phyloP scores from a whole-genome alignment of 2,113 vertebrate species.

The Chroicocephalus ridibundus region DNA sequence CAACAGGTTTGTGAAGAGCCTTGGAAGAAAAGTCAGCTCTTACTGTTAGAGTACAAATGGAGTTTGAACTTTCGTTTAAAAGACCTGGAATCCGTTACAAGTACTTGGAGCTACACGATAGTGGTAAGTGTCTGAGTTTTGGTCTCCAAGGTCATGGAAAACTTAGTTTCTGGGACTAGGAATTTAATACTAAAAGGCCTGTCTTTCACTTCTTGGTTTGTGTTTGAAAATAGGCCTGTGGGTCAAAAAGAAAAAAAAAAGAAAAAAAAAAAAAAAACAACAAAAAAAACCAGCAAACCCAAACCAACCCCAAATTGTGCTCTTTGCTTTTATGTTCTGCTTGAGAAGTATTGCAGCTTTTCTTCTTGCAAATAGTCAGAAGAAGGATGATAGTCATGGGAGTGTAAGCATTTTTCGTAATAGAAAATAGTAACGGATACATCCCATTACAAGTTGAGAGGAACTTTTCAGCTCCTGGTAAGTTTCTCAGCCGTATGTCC shows the following conservation, averaged over 20 bases:
- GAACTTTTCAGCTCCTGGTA: not conserved
- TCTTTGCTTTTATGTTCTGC: not conserved
- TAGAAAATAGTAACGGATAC: fast-evolving
- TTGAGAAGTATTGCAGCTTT: not conserved
- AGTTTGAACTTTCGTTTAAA: not conserved
- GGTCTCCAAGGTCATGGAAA: not conserved
- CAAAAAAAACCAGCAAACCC: no score
- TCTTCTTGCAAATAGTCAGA: not conserved
- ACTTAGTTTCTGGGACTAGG: not conserved
- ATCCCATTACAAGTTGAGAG: not conserved
- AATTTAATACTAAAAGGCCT: not conserved
- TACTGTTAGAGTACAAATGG: conserved; percentile 11
- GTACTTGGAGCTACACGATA: not conserved
- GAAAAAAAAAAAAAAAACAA: no score
- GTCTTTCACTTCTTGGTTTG: not conserved
- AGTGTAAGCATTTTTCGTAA: not conserved
- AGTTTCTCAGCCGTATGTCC: not conserved
- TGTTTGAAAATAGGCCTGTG: not conserved
- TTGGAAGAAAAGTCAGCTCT: not conserved
- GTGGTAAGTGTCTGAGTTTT: not conserved
- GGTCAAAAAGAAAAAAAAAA: not conserved
- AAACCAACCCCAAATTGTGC: not conserved
- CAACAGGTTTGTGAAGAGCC: conserved; percentile 14
- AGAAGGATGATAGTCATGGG: not conserved
- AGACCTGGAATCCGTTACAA: not conserved